Evolutionary conservation across 1,140 invertebrate genomes (phyloP).

Genomic region (Bicyclus anynana): DNA sequence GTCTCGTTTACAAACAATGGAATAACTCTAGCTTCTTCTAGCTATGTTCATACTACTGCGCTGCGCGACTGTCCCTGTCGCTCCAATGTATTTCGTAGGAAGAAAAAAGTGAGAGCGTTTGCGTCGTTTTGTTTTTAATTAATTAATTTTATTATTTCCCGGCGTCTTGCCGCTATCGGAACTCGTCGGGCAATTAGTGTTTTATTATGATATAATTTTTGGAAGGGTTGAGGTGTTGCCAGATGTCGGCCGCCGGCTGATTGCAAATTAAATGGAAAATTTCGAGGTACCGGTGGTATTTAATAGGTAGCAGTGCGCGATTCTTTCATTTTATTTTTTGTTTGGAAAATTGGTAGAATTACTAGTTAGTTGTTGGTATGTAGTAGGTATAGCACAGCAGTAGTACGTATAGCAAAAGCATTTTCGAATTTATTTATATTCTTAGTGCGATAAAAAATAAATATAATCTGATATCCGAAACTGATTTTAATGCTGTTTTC

Average conservation of each 20-base stretch:
- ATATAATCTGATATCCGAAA: too few species aligned
- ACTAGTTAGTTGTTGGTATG: too few species aligned
- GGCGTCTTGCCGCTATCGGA: constrained; percentile 63
- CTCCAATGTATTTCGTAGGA: neutral
- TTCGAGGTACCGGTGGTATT: neutral
- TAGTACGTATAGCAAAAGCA: too few species aligned
- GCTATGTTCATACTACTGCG: constrained; percentile 5
- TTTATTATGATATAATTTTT: constrained; percentile 74
- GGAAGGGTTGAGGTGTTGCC: constrained; percentile 58
- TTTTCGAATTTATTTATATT: too few species aligned
- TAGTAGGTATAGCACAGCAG: too few species aligned
- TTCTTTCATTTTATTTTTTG: neutral
- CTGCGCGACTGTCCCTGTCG: neutral
- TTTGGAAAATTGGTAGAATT: neutral
- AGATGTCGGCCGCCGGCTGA: constrained; percentile 38
- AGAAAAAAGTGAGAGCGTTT: constrained; percentile 31
- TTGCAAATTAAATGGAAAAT: constrained; percentile 11
- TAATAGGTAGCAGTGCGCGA: neutral
- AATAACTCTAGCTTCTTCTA: neutral
- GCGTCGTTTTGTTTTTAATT: constrained; percentile 66
- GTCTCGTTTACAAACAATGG: constrained; percentile 2
- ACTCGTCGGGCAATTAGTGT: constrained; percentile 65
- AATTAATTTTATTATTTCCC: constrained; percentile 71
- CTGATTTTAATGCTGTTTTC: too few species aligned
- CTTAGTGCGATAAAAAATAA: too few species aligned